Conservation (phyloP, 2,888 invertebrate species). For the Drosophila algonquin region DNA sequence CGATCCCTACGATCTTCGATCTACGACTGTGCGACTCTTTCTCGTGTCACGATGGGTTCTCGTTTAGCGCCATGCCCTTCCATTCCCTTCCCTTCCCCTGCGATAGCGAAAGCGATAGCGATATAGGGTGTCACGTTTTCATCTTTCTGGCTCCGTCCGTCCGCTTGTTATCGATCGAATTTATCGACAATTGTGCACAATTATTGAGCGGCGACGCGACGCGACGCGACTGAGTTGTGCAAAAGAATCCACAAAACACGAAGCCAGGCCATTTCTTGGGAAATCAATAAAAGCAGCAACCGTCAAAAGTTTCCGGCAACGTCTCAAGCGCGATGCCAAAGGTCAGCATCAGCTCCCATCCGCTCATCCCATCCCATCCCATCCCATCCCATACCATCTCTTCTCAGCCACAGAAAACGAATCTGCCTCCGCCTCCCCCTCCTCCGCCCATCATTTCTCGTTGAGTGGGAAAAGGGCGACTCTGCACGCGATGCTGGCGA, state of each 20-base stretch:
- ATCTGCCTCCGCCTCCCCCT: neutral
- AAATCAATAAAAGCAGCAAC: slow-evolving; percentile 48
- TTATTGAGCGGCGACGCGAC: slow-evolving; percentile 52
- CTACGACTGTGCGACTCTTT: neutral
- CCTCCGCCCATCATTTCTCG: neutral
- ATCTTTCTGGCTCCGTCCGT: slow-evolving; percentile 15
- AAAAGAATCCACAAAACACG: slow-evolving; percentile 40
- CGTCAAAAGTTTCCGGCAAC: slow-evolving; percentile 68
- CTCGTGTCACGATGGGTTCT: neutral
- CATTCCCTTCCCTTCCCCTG: neutral
- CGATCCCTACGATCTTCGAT: too few relatives aligned
- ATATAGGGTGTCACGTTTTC: slow-evolving; percentile 7
- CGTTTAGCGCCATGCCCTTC: slow-evolving; percentile 25
- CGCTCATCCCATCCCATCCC: neutral
- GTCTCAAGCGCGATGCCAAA: slow-evolving; percentile 58
- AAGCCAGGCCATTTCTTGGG: slow-evolving; percentile 31
- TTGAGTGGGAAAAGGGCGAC: slow-evolving; percentile 59
- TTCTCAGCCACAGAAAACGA: slow-evolving; percentile 12
- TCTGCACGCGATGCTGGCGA: slow-evolving; percentile 57
- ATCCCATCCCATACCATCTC: neutral
- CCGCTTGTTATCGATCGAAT: slow-evolving; percentile 68
- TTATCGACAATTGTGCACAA: slow-evolving; percentile 62
- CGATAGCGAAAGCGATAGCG: too few relatives aligned
- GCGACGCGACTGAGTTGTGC: neutral
- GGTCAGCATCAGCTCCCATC: slow-evolving; percentile 49